Conservation (phyloP, 2,113 vertebrate genomes). For the Malurus elegans region DNA sequence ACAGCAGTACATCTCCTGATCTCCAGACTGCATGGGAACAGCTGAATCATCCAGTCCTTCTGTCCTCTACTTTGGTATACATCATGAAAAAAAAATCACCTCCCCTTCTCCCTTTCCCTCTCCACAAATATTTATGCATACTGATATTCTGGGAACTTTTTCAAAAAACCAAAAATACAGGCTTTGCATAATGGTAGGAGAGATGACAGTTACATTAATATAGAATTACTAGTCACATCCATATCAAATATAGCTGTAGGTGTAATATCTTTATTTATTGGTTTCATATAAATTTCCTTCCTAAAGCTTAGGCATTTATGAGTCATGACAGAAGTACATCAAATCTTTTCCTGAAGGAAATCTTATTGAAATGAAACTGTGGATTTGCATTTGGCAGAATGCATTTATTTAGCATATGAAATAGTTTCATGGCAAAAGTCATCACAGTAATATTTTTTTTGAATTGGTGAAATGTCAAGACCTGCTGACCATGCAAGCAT, state of each 20-base stretch:
- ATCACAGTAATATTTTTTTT: neutral
- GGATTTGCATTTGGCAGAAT: conserved; percentile 28
- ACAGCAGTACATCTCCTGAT: neutral
- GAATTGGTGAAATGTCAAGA: neutral
- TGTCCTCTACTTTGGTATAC: neutral
- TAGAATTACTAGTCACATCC: neutral
- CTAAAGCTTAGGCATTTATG: conserved; percentile 8
- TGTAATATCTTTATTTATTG: conserved; percentile 39
- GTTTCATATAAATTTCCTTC: conserved; percentile 9
- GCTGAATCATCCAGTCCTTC: neutral
- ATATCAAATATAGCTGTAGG: neutral
- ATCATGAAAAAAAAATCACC: neutral
- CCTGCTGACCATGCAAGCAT: neutral
- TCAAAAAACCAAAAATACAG: neutral
- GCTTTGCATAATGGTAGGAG: neutral
- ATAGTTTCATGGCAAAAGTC: neutral
- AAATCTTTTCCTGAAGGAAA: conserved; percentile 27
- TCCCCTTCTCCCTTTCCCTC: neutral
- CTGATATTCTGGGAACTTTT: neutral
- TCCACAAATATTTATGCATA: neutral
- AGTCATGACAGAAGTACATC: conserved; percentile 1
- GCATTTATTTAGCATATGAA: neutral
- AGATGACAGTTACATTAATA: conserved; percentile 25
- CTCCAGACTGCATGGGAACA: neutral
- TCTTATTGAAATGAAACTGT: neutral